Evolutionary conservation across 2,888 invertebrate species (phyloP).

Genomic region (Augochlorella aurata): DNA sequence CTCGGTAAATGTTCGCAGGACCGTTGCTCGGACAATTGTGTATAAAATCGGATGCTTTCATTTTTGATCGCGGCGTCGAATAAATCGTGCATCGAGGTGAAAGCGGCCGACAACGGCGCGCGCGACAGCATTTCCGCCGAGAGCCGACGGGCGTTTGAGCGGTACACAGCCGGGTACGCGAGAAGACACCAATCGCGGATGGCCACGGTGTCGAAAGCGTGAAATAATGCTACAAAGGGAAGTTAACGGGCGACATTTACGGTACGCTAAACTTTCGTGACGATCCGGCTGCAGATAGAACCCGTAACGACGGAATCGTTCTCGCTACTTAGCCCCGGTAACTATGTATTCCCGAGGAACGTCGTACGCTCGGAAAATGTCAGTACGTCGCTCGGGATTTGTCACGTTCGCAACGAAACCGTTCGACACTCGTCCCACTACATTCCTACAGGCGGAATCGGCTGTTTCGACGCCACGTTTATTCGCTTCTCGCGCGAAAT

Average conservation of each 20-base stretch:
- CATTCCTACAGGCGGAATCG: background rate
- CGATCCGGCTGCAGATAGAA: conserved; percentile 45
- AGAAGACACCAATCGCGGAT: conserved; percentile 44
- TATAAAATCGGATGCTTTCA: background rate
- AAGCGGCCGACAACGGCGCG: conserved; percentile 24
- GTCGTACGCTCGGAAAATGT: conserved; percentile 37
- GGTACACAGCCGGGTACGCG: conserved; percentile 13
- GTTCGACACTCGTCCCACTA: background rate
- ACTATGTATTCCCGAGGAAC: conserved; percentile 17
- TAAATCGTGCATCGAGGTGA: conserved; percentile 20
- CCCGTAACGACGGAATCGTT: conserved; percentile 50
- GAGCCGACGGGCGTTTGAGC: conserved; percentile 29
- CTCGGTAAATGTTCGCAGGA: too few relatives aligned
- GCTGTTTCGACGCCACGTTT: conserved; percentile 24
- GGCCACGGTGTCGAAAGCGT: conserved; percentile 39
- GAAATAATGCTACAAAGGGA: conserved; percentile 54
- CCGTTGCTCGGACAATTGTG: too few relatives aligned
- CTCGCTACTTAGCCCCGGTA: conserved; percentile 44
- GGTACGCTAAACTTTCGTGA: conserved; percentile 55
- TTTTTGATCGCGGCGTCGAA: background rate
- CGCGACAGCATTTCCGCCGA: conserved; percentile 24
- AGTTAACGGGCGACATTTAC: conserved; percentile 61
- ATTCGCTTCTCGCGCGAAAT: conserved; percentile 7
- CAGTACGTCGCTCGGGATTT: conserved; percentile 42
- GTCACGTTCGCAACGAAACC: conserved; percentile 37